Base-by-base conservation (phyloP, 2,888 invertebrate species). In the Rhorus exstirpatorius region DNA sequence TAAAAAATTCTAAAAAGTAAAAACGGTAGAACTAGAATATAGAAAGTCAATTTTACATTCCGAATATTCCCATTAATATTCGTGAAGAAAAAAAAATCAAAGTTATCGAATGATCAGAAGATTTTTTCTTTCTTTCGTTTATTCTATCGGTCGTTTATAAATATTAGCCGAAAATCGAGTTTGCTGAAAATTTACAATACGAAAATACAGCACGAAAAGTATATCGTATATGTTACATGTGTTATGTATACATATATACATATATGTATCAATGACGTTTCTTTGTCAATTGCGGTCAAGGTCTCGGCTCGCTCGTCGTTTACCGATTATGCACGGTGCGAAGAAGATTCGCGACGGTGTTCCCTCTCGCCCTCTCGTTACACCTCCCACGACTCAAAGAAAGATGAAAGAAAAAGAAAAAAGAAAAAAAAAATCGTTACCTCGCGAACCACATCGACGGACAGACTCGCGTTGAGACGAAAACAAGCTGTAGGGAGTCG, bases 211-310 rank as follows among this genome's bases (percentile, higher is more conserved):
- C 14, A 63, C 63, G 44, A 67, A 55, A 75, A 14, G 17, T 31
- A 58, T 70, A 26, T 58, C 55, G 55, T 65, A 65, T 31, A 46
- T 14, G 46, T n/a, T 46, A 6, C n/a, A 14, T 46, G n/a, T n/a
- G 46, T 3, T 44, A 2, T 10, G n/a, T 31, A 31, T 31, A 44
- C 12, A 17, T 14, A 58, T 8, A 21, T 38, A 24, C 12, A 24
- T 17, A 8, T 26, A 38, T 31, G 38, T 12, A 31, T 17, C 24
- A 67, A 51, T 61, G 38, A 67, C 67, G 74, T 61, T 68, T 75
- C 53, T 75, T 75, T 31, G 75, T 46, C 46, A 46, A 80, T 76
- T 75, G 49, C 70, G 80, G 80, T 76, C 80, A 80, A 80, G 80
- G 80, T 65, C 71, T 53, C 53, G 70, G 51, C 35, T n/a, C 61